Percentiles rank a stretch among this genome's conserved stretches.
phyloP scores from a whole-genome alignment of 2,113 vertebrate genomes.

The Caranx ignobilis region DNA sequence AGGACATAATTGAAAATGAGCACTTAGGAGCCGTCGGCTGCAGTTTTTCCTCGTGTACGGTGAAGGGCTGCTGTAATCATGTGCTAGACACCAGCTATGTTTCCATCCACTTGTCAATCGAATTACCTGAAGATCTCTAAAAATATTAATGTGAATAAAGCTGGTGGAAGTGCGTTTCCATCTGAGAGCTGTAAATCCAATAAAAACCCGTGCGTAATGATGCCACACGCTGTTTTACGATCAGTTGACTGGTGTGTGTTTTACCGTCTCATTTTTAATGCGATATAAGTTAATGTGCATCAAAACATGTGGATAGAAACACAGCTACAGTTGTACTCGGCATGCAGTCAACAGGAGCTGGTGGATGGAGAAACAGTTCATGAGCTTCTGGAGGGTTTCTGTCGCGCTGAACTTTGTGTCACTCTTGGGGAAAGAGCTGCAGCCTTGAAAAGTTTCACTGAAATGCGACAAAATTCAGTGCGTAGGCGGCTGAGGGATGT shows the following conservation, averaged over 20 bases:
- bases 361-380: background rate
- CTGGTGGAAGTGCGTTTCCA: no score
- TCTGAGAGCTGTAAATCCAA: no score
- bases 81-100: constrained; percentile 54
- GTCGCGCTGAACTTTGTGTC: constrained; percentile 9
- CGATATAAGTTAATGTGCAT: no score
- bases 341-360: constrained; percentile 6
- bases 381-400: background rate
- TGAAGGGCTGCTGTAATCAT: constrained; percentile 64
- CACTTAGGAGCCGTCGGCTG: constrained; percentile 63
- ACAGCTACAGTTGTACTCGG: constrained; percentile 28
- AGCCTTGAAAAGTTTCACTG: constrained; percentile 60
- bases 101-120: no score
- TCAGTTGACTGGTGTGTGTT: no score
- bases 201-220: no score
- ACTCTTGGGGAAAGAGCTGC: constrained; percentile 29
- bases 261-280: no score
- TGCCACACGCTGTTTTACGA: no score
- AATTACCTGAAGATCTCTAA: no score
- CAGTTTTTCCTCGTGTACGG: constrained; percentile 36
- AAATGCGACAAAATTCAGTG: constrained; percentile 52
- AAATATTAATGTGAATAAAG: no score
- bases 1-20: constrained; percentile 80
- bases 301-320: no score
- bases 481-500: constrained; percentile 33